These are phyloP conservation scores for Pecten maximus DNA, from an alignment of 2,888 invertebrate genomes.

Conservation along the genomic window DNA sequence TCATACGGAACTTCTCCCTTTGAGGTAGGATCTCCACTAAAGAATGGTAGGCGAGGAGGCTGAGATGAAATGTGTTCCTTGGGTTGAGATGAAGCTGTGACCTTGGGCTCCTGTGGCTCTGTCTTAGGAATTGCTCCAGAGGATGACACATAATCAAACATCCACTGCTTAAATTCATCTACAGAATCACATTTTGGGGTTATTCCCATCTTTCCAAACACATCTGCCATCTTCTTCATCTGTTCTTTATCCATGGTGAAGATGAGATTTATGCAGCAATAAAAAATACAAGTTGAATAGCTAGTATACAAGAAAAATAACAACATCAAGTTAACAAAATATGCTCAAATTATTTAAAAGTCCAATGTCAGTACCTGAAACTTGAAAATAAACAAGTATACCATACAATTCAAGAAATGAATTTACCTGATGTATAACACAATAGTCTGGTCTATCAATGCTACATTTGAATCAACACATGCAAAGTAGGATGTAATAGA, in stretches of 20 bases:
- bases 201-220: background rate
- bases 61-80: background rate
- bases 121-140: background rate
- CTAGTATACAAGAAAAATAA: too few species aligned
- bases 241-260: background rate
- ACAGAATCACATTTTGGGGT: background rate
- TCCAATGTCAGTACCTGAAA: too few species aligned
- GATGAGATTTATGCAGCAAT: too few species aligned
- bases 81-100: background rate
- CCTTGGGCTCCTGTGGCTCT: background rate
- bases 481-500: too few species aligned
- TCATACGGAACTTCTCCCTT: conserved; percentile 15
- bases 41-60: background rate
- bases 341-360: too few species aligned
- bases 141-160: background rate
- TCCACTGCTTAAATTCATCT: background rate
- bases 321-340: too few species aligned
- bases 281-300: too few species aligned
- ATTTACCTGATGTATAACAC: too few species aligned
- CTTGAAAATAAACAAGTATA: too few species aligned
- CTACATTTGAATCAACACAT: too few species aligned
- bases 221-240: conserved; percentile 11
- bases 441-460: too few species aligned
- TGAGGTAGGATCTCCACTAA: conserved; percentile 22
- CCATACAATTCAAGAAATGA: too few species aligned